Evolutionary conservation across 2,113 vertebrate genomes (phyloP), one percentile per base, ranked within the genome.

Genomic region (Myanophis thanlyinensis): DNA sequence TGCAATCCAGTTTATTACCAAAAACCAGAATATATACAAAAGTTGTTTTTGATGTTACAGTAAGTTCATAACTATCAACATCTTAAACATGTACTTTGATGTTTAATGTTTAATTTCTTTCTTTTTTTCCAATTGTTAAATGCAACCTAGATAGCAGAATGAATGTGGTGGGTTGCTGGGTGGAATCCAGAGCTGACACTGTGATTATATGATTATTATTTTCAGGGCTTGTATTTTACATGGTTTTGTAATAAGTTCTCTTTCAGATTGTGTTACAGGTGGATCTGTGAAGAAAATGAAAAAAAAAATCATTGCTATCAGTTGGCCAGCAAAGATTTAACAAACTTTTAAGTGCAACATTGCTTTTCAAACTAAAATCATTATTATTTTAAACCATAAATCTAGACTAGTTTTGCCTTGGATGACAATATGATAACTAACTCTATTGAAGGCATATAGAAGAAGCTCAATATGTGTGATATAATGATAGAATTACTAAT

Each of bases 401-500:
- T 49, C 23, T n/a, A 22, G 10, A 85, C 90, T 59, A 91, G 84
- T 88, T 91, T 84, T 35, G 23, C 67, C 18, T 85, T 93, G 62
- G 49, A 91, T 88, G 85, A 87, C 52, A 95, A 53, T 92, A 92
- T 93, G 95, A 40, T 87, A 89, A 91, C 48, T 53, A 51, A 87
- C 52, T 93, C 94, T 85, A 92, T 53, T 4, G 22, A 54, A 46
- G 95, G 85, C 88, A 88, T 73, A 96, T n/a, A 90, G 93, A 88
- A 93, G 73, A 92, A 95, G 59, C 88, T 20, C 73, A 95, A 94
- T 93, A 93, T 95, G 95, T 93, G 93, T 94, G 93, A 84, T 89
- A 92, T 95, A 91, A 95, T 94, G 95, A 93, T 93, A 94, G 3
- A 93, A 90, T 92, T 91, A 94, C 90, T 97, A 97, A 92, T 92